These are phyloP conservation scores for Oscheius onirici DNA, from an alignment of 2,888 invertebrate species.

Conservation along the genomic window DNA sequence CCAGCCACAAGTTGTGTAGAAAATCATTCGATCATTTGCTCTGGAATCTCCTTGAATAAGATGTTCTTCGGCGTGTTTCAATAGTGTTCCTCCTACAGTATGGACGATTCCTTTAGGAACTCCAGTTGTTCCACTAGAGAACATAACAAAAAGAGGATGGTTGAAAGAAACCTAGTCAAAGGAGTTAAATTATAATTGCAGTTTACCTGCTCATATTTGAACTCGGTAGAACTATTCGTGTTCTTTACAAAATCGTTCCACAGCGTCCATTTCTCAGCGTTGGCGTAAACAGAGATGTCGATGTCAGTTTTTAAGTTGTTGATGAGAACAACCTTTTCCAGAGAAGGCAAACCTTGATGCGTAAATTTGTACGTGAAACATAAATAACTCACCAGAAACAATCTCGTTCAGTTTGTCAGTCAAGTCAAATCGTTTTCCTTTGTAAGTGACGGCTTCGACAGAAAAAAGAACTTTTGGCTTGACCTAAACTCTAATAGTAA, in stretches of 20 bases:
- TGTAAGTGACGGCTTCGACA: constrained; percentile 76
- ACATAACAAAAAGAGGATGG: constrained; percentile 77
- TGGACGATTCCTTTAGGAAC: constrained; percentile 77
- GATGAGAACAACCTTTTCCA: constrained; percentile 60
- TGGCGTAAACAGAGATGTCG: constrained; percentile 39
- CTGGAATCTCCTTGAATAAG: constrained; percentile 75
- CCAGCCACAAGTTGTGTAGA: constrained; percentile 77
- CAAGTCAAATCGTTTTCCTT: constrained; percentile 75
- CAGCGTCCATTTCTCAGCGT: constrained; percentile 38
- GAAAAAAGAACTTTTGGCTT: constrained; percentile 76
- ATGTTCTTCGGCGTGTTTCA: constrained; percentile 77
- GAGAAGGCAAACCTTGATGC: constrained; percentile 51
- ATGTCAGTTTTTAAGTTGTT: constrained; percentile 45
- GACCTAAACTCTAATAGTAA: constrained; percentile 71
- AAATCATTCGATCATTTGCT: constrained; percentile 75
- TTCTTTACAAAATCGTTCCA: constrained; percentile 42
- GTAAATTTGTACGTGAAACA: no score
- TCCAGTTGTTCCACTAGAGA: constrained; percentile 77
- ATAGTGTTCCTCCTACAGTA: constrained; percentile 76
- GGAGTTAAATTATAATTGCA: neutral
- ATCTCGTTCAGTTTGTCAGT: constrained; percentile 75
- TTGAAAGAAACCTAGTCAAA: constrained; percentile 74
- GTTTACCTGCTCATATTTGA: constrained; percentile 39
- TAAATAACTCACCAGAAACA: constrained; percentile 60
- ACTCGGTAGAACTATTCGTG: neutral